These are phyloP conservation scores for Hylyphantes graminicola DNA, from an alignment of 1,140 invertebrate species.

Conservation along the genomic window DNA sequence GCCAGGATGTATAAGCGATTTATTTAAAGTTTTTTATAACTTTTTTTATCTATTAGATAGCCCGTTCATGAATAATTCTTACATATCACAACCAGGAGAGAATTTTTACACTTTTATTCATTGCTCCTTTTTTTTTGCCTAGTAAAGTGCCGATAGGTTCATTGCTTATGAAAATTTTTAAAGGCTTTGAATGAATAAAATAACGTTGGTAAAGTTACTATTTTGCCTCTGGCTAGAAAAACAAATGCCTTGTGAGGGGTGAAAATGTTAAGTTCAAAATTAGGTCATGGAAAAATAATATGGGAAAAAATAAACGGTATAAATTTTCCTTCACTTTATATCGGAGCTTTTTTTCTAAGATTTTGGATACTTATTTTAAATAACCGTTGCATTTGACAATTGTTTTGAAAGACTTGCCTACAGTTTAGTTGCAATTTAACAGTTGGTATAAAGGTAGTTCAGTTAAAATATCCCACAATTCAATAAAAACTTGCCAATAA, in stretches of 20 bases:
- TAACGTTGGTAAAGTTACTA: background rate
- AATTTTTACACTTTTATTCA: slow-evolving; percentile 24
- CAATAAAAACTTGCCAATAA: no score
- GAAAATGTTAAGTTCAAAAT: slow-evolving; percentile 1
- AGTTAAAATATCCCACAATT: no score
- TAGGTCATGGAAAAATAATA: background rate
- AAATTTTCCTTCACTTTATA: no score
- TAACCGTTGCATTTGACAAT: no score
- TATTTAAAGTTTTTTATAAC: slow-evolving; percentile 6
- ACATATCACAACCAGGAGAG: slow-evolving; percentile 4
- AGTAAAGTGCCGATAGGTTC: slow-evolving; percentile 25
- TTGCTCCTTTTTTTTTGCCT: slow-evolving; percentile 11
- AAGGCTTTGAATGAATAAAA: background rate
- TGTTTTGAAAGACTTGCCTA: no score
- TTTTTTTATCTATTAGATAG: slow-evolving; percentile 10
- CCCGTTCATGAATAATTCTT: slow-evolving; percentile 26
- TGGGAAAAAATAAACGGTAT: no score
- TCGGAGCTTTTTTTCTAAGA: no score
- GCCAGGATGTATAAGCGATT: slow-evolving; percentile 14
- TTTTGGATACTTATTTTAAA: no score
- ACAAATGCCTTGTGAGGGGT: slow-evolving; percentile 11
- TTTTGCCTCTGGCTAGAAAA: slow-evolving; percentile 1
- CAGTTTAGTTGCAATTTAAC: no score
- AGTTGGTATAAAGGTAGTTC: no score
- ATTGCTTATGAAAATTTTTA: slow-evolving; percentile 22